Evolutionary conservation across 2,797 vertebrate genomes (phyloP).

Genomic region (Cyprinella venusta): DNA sequence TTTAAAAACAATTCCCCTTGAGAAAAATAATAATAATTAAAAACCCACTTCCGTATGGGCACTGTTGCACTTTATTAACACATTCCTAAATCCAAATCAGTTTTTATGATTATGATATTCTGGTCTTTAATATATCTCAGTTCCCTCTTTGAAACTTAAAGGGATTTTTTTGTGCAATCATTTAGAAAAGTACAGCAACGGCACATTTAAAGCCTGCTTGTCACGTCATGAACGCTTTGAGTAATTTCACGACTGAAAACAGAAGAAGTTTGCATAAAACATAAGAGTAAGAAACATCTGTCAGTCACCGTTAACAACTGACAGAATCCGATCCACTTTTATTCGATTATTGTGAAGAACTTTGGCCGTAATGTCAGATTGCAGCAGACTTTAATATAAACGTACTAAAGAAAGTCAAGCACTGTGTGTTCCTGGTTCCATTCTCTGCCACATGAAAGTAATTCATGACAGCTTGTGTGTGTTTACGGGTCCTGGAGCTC

Average conservation of each 20-base stretch:
- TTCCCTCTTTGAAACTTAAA: background rate
- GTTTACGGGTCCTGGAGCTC: conserved; percentile 53
- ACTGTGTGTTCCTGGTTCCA: conserved; percentile 45
- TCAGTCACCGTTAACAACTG: conserved; percentile 39
- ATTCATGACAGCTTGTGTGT: conserved; percentile 55
- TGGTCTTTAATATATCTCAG: background rate
- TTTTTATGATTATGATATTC: conserved; percentile 7
- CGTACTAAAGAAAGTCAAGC: conserved; percentile 36
- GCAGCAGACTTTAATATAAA: conserved; percentile 56
- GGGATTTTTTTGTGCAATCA: conserved; percentile 9
- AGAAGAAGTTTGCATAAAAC: conserved; percentile 26
- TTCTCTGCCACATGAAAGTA: conserved; percentile 59
- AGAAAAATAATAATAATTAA: background rate
- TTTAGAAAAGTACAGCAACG: conserved; percentile 34
- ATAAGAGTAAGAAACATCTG: conserved; percentile 42
- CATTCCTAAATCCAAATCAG: background rate
- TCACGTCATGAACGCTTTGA: conserved; percentile 13
- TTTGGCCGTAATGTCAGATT: conserved; percentile 53
- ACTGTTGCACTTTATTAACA: background rate
- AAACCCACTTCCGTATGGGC: background rate
- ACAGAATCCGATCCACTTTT: conserved; percentile 34
- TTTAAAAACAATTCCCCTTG: background rate
- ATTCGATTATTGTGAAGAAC: conserved; percentile 48
- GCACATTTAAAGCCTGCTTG: conserved; percentile 33
- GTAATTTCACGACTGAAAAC: background rate